Evolutionary conservation across 1,140 invertebrate genomes (phyloP).

Genomic region (Rhopalosiphum maidis): DNA sequence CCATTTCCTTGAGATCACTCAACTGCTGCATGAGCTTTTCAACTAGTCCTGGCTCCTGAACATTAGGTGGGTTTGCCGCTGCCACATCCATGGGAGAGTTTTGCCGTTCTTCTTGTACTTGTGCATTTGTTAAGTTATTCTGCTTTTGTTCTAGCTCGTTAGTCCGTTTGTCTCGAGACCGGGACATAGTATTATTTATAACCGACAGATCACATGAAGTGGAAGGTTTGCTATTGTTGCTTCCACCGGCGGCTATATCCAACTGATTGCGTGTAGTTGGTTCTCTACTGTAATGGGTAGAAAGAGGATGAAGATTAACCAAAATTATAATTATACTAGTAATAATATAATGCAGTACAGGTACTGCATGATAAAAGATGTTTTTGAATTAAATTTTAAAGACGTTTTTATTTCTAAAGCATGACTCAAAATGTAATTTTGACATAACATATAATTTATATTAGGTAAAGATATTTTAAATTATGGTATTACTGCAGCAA

Average conservation of each 20-base stretch:
- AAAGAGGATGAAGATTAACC: neutral
- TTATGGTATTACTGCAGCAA: neutral
- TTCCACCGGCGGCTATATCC: neutral
- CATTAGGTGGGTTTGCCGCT: neutral
- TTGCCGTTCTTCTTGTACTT: neutral
- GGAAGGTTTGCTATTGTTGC: neutral
- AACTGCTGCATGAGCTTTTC: constrained; percentile 80
- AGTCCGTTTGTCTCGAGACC: neutral
- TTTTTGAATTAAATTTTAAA: neutral
- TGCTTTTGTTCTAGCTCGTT: neutral
- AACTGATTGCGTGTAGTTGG: neutral
- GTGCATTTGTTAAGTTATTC: neutral
- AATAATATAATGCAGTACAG: neutral
- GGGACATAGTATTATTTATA: neutral
- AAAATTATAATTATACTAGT: neutral
- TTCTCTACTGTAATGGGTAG: neutral
- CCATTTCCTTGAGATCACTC: constrained; percentile 97
- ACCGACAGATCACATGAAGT: neutral
- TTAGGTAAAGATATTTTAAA: neutral
- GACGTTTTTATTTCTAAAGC: neutral
- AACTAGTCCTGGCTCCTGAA: neutral
- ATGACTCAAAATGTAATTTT: no score
- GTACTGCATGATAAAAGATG: neutral
- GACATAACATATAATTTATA: no score
- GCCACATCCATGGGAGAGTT: neutral